These are phyloP conservation scores for Rhorus exstirpatorius DNA, from an alignment of 2,888 invertebrate species.

Conservation along the genomic window DNA sequence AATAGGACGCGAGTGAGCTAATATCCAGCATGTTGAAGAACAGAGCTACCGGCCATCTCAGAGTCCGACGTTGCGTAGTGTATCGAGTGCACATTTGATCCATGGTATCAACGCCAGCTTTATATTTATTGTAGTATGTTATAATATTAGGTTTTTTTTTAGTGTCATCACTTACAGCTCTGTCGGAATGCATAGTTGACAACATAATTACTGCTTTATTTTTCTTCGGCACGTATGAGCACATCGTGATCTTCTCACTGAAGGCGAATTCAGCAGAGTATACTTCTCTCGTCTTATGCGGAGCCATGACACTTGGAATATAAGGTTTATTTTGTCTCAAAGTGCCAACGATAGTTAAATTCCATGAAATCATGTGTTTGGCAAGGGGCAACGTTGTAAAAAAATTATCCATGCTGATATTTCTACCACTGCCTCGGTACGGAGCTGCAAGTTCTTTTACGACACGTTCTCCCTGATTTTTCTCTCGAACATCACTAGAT, in stretches of 20 bases:
- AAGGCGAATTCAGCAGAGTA: constrained; percentile 40
- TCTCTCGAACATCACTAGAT: constrained; percentile 71
- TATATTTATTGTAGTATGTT: constrained; percentile 53
- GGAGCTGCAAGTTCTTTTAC: constrained; percentile 75
- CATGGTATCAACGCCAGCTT: constrained; percentile 69
- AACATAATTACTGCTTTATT: constrained; percentile 50
- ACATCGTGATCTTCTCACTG: constrained; percentile 41
- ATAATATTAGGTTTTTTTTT: constrained; percentile 56
- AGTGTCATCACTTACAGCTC: constrained; percentile 6
- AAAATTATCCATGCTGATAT: constrained; percentile 74
- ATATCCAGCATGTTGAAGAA: too few species aligned
- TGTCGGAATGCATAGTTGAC: constrained; percentile 38
- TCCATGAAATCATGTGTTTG: constrained; percentile 62
- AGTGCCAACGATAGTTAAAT: constrained; percentile 69
- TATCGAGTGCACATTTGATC: constrained; percentile 71
- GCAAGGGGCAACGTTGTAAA: constrained; percentile 73
- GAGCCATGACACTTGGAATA: constrained; percentile 67
- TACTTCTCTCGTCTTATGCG: constrained; percentile 58
- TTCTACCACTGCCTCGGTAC: constrained; percentile 75
- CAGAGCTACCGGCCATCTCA: constrained; percentile 70
- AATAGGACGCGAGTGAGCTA: too few species aligned
- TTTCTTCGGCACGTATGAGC: constrained; percentile 56
- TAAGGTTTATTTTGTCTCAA: constrained; percentile 69
- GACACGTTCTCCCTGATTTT: constrained; percentile 75
- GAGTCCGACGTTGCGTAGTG: constrained; percentile 63